Percentiles rank a stretch among this genome's conserved stretches.
These are phyloP conservation scores for Spisula solida DNA, from an alignment of 2,888 invertebrate species.

Conservation along the genomic window DNA sequence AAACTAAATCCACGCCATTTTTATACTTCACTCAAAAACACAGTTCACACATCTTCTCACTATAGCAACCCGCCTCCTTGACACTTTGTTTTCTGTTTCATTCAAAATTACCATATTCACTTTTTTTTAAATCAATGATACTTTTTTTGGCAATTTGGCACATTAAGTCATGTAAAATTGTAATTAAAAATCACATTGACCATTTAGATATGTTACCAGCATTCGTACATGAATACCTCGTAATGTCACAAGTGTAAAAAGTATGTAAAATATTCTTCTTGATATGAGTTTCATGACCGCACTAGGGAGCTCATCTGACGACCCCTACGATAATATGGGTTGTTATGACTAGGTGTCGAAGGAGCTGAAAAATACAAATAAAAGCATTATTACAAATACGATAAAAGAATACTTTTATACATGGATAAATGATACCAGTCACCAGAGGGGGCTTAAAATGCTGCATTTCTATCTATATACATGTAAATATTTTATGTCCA, in stretches of 20 bases:
- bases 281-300: constrained; percentile 60
- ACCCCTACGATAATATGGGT: constrained; percentile 75
- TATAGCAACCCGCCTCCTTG: not conserved
- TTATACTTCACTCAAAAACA: constrained; percentile 11
- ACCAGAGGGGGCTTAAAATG: too few species aligned
- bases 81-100: not conserved
- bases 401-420: not conserved
- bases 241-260: constrained; percentile 10
- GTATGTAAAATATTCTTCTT: constrained; percentile 7
- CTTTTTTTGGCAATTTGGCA: constrained; percentile 69
- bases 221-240: constrained; percentile 26
- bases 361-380: constrained; percentile 71
- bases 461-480: too few species aligned
- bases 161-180: constrained; percentile 39
- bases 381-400: constrained; percentile 1
- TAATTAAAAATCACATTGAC: not conserved
- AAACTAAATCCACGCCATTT: constrained; percentile 21
- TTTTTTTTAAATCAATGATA: constrained; percentile 37
- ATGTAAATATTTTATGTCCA: too few species aligned
- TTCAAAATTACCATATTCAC: not conserved
- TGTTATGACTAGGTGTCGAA: constrained; percentile 78
- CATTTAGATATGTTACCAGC: not conserved
- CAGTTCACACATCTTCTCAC: constrained; percentile 15
- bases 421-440: not conserved
- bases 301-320: constrained; percentile 71